Conservation (phyloP, 2,888 invertebrate species). For the Polydrusus cervinus region DNA sequence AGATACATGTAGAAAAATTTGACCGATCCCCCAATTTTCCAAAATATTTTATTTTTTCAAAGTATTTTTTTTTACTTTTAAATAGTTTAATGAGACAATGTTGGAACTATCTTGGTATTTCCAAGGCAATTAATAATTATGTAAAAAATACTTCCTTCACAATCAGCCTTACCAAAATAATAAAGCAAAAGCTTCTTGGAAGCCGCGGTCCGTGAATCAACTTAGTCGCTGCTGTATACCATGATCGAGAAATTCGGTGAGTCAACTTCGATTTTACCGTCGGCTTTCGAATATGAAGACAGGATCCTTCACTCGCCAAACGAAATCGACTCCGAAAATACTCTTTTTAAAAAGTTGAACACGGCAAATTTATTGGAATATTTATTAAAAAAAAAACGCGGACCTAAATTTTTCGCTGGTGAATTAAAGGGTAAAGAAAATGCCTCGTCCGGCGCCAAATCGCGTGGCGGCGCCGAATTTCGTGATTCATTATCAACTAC, state of each 20-base stretch:
- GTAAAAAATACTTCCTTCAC: slow-evolving; percentile 24
- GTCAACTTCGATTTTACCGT: slow-evolving; percentile 31
- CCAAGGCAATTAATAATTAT: slow-evolving; percentile 23
- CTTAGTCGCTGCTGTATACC: slow-evolving; percentile 27
- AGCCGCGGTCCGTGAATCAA: slow-evolving; percentile 32
- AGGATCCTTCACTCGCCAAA: slow-evolving; percentile 17
- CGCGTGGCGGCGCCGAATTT: slow-evolving; percentile 13
- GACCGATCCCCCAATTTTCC: not conserved
- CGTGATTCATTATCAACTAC: slow-evolving; percentile 31
- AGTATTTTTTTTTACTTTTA: not conserved
- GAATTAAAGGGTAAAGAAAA: slow-evolving; percentile 26
- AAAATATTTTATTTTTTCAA: not conserved
- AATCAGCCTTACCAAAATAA: slow-evolving; percentile 18
- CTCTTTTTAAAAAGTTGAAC: slow-evolving; percentile 21
- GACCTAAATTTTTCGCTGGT: not conserved
- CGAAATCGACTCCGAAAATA: slow-evolving; percentile 22
- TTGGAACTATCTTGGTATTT: slow-evolving; percentile 12
- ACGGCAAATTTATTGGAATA: slow-evolving; percentile 8
- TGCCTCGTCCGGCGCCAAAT: slow-evolving; percentile 2
- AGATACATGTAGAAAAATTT: not conserved
- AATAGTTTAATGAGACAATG: not conserved
- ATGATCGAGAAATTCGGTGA: slow-evolving; percentile 38
- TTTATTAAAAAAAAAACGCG: slow-evolving; percentile 6
- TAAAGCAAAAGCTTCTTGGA: slow-evolving; percentile 35
- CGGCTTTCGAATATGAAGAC: slow-evolving; percentile 27